Conservation (phyloP, 2,888 invertebrate genomes). For the Chrysolina haemoptera region DNA sequence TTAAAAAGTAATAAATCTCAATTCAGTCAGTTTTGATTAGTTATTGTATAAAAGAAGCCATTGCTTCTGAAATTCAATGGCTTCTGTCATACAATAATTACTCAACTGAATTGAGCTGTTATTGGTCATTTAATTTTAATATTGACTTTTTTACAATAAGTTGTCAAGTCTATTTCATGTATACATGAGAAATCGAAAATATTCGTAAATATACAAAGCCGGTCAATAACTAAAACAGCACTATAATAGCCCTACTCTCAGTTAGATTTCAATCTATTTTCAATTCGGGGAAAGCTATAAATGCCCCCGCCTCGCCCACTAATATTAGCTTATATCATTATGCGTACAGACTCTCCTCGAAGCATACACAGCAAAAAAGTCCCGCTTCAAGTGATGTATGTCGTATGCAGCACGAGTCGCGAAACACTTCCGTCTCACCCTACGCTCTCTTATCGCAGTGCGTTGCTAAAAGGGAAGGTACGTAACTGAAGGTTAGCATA, state of each 20-base stretch:
- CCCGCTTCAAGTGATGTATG: slow-evolving; percentile 47
- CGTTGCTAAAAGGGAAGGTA: slow-evolving; percentile 69
- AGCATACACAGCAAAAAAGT: slow-evolving; percentile 45
- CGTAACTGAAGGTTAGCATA: slow-evolving; percentile 70
- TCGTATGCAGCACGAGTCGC: slow-evolving; percentile 43
- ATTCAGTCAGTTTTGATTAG: too few species aligned
- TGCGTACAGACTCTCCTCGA: slow-evolving; percentile 30
- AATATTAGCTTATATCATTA: slow-evolving; percentile 47
- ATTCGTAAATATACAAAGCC: too few species aligned
- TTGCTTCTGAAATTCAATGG: too few species aligned
- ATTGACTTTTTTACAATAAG: too few species aligned
- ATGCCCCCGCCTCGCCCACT: slow-evolving; percentile 20
- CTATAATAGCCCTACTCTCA: too few species aligned
- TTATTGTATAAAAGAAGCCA: too few species aligned
- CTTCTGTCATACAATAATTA: too few species aligned
- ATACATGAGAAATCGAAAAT: too few species aligned
- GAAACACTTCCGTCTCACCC: slow-evolving; percentile 34
- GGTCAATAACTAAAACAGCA: background rate
- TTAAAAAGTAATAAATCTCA: too few species aligned
- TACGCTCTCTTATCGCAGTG: slow-evolving; percentile 40
- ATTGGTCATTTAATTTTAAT: too few species aligned
- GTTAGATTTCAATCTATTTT: slow-evolving; percentile 22
- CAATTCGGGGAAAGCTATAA: background rate
- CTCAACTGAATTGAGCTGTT: too few species aligned
- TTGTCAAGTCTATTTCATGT: too few species aligned